phyloP scores from a whole-genome alignment of 2,888 invertebrate genomes.

The Cetonia aurata region DNA sequence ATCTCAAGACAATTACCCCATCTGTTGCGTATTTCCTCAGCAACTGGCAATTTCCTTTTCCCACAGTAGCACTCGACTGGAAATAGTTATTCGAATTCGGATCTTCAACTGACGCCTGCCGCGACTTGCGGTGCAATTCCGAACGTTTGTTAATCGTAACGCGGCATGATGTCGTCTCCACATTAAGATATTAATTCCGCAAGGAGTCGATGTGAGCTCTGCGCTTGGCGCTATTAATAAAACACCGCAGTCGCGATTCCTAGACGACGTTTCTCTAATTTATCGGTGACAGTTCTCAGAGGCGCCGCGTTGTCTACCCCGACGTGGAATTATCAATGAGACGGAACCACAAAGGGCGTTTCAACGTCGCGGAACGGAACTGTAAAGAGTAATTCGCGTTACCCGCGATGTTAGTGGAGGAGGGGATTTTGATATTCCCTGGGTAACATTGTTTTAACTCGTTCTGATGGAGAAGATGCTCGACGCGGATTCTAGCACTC shows the following conservation, averaged over 20 bases:
- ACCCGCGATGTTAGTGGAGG: too few species aligned
- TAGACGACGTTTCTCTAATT: background rate
- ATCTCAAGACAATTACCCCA: too few species aligned
- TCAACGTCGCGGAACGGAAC: too few species aligned
- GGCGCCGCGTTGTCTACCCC: background rate
- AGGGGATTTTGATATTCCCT: too few species aligned
- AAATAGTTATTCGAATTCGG: background rate
- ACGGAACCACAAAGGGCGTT: background rate
- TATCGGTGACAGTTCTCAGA: background rate
- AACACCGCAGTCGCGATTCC: background rate
- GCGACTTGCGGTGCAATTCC: background rate
- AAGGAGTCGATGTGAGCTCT: background rate
- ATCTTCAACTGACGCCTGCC: background rate
- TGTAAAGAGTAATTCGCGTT: too few species aligned
- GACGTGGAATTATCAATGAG: background rate
- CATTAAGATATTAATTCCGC: constrained; percentile 17
- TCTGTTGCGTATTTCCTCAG: too few species aligned
- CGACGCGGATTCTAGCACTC: too few species aligned
- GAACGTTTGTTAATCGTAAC: background rate
- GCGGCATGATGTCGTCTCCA: background rate
- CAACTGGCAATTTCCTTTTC: background rate
- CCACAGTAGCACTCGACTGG: background rate
- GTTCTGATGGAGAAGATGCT: too few species aligned
- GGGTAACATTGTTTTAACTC: too few species aligned
- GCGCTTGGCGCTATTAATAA: background rate